A percentile compares a stretch with the other conserved stretches of the same genome.
Conservation (phyloP, 2,113 vertebrate species). For the Triplophysa dalaica region DNA sequence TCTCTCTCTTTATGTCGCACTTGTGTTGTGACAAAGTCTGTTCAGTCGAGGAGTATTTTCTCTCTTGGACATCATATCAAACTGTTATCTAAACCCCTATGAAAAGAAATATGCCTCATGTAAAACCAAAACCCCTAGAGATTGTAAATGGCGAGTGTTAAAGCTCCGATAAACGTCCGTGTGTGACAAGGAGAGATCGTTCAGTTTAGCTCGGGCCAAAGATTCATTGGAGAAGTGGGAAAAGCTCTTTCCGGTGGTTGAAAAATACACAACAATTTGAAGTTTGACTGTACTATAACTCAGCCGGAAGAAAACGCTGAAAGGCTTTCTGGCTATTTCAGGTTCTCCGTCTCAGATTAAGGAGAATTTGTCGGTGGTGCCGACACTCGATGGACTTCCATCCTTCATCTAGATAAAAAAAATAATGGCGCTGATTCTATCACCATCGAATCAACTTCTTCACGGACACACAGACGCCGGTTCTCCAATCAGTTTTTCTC, state of each 20-base stretch:
- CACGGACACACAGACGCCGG: neutral
- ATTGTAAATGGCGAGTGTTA: neutral
- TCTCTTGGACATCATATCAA: neutral
- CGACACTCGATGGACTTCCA: conserved; percentile 5
- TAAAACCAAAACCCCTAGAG: neutral
- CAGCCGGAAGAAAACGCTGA: neutral
- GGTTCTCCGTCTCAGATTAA: conserved; percentile 4
- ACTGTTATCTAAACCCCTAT: conserved; percentile 1
- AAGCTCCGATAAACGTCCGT: conserved; percentile 14
- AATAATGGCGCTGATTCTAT: conserved; percentile 21
- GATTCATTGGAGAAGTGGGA: neutral
- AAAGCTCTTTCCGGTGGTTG: neutral
- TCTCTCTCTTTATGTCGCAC: no score
- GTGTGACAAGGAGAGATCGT: neutral
- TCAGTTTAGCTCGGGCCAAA: neutral
- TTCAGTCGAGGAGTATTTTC: no score
- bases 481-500: conserved; percentile 24
- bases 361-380: neutral
- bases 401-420: conserved; percentile 10
- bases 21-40: no score
- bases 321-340: neutral
- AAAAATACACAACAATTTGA: conserved; percentile 10
- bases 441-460: conserved; percentile 12
- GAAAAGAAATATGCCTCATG: neutral
- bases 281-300: conserved; percentile 26